phyloP scores from a whole-genome alignment of 64 coral and sea anemone species.

The Hydrozoanthus tunicans region DNA sequence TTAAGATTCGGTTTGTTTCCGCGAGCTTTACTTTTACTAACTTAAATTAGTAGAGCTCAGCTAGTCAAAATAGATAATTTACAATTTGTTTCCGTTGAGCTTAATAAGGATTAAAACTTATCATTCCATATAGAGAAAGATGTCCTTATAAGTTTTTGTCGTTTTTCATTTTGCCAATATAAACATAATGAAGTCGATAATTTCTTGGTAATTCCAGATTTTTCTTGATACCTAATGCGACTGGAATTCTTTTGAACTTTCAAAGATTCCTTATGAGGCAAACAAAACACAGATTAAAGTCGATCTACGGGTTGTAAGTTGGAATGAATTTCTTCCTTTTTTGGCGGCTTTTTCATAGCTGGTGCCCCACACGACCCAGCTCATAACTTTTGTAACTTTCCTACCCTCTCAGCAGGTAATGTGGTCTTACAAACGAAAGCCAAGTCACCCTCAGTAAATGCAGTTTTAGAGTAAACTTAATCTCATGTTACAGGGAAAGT shows the following conservation, averaged over 20 bases:
- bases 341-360: background rate
- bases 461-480: background rate
- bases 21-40: no score
- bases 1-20: no score
- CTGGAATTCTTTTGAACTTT: conserved; percentile 8
- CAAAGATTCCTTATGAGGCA: conserved; percentile 7
- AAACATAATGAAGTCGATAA: conserved; percentile 9
- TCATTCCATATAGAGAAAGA: background rate
- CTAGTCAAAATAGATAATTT: no score
- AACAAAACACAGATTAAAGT: conserved; percentile 4
- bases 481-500: background rate
- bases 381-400: conserved; percentile 13
- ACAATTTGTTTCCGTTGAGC: no score
- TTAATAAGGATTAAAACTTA: no score
- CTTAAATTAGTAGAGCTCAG: no score
- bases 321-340: background rate
- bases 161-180: conserved; percentile 4
- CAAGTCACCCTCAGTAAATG: background rate
- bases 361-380: background rate
- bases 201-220: conserved; percentile 8
- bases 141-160: background rate
- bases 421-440: background rate
- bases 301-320: conserved; percentile 8
- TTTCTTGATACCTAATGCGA: conserved; percentile 7
- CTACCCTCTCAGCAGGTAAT: background rate